phyloP scores from a whole-genome alignment of 2,113 vertebrate species.

The Deroptyus accipitrinus region DNA sequence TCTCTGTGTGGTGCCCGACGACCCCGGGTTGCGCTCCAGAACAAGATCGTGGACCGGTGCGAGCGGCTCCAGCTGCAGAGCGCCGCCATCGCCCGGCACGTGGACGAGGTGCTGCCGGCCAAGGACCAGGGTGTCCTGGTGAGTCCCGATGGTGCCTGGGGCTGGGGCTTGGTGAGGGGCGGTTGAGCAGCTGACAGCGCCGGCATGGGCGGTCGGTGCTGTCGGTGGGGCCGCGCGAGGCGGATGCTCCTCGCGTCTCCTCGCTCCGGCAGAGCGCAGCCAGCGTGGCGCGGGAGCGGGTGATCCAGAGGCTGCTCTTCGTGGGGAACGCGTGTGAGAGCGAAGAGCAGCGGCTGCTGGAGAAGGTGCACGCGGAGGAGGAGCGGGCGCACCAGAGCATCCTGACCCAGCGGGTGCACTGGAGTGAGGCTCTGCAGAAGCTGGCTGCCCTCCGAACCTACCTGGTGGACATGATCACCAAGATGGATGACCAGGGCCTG shows the following conservation, averaged over 20 bases:
- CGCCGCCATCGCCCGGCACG: slow-evolving; percentile 80
- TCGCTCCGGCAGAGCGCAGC: slow-evolving; percentile 72
- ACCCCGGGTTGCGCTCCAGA: slow-evolving; percentile 53
- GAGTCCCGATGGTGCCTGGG: neutral
- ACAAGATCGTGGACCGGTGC: slow-evolving; percentile 90
- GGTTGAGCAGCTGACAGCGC: neutral
- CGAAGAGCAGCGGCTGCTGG: slow-evolving; percentile 89
- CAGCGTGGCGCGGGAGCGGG: slow-evolving; percentile 77
- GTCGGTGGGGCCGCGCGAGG: neutral
- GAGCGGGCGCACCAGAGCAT: slow-evolving; percentile 91
- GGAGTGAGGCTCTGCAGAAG: slow-evolving; percentile 81
- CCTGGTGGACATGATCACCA: slow-evolving; percentile 88
- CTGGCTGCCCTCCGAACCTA: slow-evolving; percentile 80
- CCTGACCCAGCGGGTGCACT: slow-evolving; percentile 89
- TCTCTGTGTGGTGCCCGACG: neutral
- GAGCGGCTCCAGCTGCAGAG: slow-evolving; percentile 92
- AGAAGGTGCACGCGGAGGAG: slow-evolving; percentile 86
- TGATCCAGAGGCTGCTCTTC: slow-evolving; percentile 80
- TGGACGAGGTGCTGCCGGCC: slow-evolving; percentile 79
- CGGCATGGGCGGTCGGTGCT: neutral
- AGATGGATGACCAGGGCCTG: slow-evolving; percentile 79
- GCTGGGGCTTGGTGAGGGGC: neutral
- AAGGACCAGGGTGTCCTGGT: slow-evolving; percentile 87
- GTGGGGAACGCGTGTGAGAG: slow-evolving; percentile 84
- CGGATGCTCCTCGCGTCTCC: neutral